Percentiles rank a stretch among this genome's conserved stretches.
These are phyloP conservation scores for Eretmochelys imbricata DNA, from an alignment of 2,113 vertebrate genomes.

Conservation along the genomic window DNA sequence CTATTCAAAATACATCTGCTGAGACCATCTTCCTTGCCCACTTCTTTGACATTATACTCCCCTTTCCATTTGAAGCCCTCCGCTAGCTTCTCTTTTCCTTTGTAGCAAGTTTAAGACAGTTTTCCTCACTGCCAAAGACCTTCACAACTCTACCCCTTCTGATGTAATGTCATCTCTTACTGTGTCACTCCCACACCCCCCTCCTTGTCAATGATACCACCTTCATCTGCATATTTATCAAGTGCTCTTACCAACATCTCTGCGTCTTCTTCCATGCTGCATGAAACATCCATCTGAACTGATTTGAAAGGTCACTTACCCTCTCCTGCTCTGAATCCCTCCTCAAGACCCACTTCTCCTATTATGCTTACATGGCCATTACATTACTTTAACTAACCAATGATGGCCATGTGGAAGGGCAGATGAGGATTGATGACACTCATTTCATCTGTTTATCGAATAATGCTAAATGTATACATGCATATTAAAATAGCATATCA, in stretches of 20 bases:
- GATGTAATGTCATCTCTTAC: too few relatives aligned
- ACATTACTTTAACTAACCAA: not conserved
- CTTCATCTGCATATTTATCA: too few relatives aligned
- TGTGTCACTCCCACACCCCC: too few relatives aligned
- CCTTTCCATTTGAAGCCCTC: too few relatives aligned
- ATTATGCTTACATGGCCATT: not conserved
- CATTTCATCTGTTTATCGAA: not conserved
- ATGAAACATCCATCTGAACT: not conserved
- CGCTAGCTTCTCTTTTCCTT: too few relatives aligned
- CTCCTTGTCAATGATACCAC: too few relatives aligned
- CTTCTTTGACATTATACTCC: too few relatives aligned
- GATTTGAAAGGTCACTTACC: not conserved
- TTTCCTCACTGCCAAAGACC: too few relatives aligned
- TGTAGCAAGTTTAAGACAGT: too few relatives aligned
- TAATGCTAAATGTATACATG: not conserved
- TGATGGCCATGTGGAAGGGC: not conserved
- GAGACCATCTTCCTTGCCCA: not conserved
- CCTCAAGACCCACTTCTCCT: not conserved
- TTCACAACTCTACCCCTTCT: too few relatives aligned
- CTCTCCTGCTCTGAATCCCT: not conserved
- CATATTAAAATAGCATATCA: not conserved
- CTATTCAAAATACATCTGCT: not conserved
- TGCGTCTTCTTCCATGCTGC: too few relatives aligned
- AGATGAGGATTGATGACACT: rapidly evolving
- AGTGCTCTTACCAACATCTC: too few relatives aligned